phyloP scores from a whole-genome alignment of 2,113 vertebrate genomes.

The Pygoscelis antarcticus region DNA sequence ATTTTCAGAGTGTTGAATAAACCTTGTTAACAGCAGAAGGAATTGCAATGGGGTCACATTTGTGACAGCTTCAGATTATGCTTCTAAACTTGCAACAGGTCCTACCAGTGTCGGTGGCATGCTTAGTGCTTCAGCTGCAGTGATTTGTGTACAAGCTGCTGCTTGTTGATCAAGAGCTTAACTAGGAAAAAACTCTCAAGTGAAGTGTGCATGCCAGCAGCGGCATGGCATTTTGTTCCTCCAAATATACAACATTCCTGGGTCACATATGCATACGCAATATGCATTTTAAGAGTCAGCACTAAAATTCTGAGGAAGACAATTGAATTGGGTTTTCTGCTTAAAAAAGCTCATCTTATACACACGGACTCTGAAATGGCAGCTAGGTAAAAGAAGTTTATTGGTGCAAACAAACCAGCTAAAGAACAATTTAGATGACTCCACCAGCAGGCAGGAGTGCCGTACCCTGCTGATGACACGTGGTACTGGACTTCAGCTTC shows the following conservation, averaged over 20 bases:
- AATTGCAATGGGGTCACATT: not conserved
- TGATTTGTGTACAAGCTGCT: not conserved
- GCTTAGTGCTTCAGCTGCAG: not conserved
- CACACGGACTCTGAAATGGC: not conserved
- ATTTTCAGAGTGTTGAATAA: not conserved
- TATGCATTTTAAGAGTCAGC: not conserved
- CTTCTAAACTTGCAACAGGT: not conserved
- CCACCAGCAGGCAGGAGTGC: not conserved
- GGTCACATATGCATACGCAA: not conserved
- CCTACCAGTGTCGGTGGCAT: not conserved
- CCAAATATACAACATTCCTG: not conserved
- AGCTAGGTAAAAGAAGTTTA: not conserved
- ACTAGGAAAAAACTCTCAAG: not conserved
- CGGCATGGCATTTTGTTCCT: not conserved
- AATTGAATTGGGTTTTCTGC: not conserved
- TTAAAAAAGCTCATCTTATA: not conserved
- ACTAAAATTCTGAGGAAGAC: not conserved
- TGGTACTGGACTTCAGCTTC: not conserved
- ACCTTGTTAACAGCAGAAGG: not conserved
- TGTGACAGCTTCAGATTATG: not conserved
- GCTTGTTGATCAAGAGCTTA: not conserved
- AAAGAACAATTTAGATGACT: not conserved
- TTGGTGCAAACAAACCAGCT: not conserved
- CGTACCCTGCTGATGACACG: fast-evolving
- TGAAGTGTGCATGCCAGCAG: not conserved